Base-by-base conservation (phyloP, 1,140 invertebrate genomes). In the Camponotus vicinus region DNA sequence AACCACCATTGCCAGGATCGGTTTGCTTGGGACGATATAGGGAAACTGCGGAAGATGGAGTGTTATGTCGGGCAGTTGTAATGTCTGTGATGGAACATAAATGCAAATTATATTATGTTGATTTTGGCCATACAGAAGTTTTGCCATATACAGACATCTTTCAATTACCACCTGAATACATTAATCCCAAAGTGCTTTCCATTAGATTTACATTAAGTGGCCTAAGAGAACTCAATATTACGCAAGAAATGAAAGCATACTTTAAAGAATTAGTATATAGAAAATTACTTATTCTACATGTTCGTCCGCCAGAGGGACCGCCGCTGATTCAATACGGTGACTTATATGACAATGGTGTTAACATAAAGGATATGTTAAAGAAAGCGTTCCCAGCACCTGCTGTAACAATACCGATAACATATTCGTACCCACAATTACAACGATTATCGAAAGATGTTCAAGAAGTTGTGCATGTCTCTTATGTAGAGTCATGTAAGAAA, bases 81-180 rank as follows among this genome's bases (percentile, higher is more conserved):
- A 97, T 97, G 93, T 96, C 96, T 86, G 95, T 97, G 37, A 96
- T 96, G 55, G 96, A 96, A 67, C 93, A 94, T 71, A 93, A 95
- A 42, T 95, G 95, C 89, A 96, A 97, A 94, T 95, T 98, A 15
- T 97, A 97, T 90, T 98, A 97, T 91, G 97, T 97, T 27, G 97
- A 98, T 93, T 98, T 97, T 93, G 97, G 97, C 8, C 97, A 97
- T 88, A 97, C 96, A 5, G 97, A 97, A 94, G 92, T 96, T 85
- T 95, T 98, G 37, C 95, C 96, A 5, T 96, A 96, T 52, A 96
- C 96, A 82, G 96, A 97, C 87, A 96, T 98, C 49, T 98, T 96
- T 93, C 96, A 97, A 93, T 96, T 98, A 87, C 97, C 97, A 2
- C 94, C 96, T 40, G 96, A 97, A 88, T 97, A 96, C 93, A 95